Evolutionary conservation across 2,888 invertebrate genomes (phyloP), one percentile per base, ranked within the genome.

Genomic region (Drosophila sordidula): DNA sequence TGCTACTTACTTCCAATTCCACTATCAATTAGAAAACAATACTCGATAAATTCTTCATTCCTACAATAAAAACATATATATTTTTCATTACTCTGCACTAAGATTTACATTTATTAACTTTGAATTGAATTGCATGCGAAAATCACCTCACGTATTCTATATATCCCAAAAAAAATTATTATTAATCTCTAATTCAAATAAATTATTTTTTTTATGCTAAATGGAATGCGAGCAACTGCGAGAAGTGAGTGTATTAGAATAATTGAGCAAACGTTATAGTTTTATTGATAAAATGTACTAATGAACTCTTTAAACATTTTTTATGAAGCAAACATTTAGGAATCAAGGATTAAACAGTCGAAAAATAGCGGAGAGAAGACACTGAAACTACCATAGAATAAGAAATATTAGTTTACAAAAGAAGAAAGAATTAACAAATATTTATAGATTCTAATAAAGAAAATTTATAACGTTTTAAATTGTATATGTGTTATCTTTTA

Each of bases 1-100:
- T 67, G 64, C 56, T 64, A 76, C 61, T 70, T 50, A 63, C 63
- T 65, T 70, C 44, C 49, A 70, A 66, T 59, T 77, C 52, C 69
- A 62, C 62, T 52, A 65, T 58, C 64, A 69, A 73, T 59, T 75
- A 67, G 67, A 47, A 42, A 47, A 29, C 22, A 42, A 36, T 56
- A 39, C 26, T 52, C 22, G 6, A 50, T 11, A 16, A 41, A 44
- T 47, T 39, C 34, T 36, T 12, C 25, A 42, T 12, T 47, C 36
- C 18, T 47, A 63, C 8, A 36, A 47, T 12, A 18, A 34, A 32
- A 36, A 42, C 16, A 49, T 44, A 45, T 38, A 44, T 42, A 41
- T 41, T 45, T 59, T 56, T 56, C 46, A 72, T 62, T 58, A 58
- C 29, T 62, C 25, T 49, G 66, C 75, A 75, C 70, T 49, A 52